Evolutionary conservation across 2,113 vertebrate species (phyloP), one percentile per base, ranked within the genome.

Genomic region (Regulus satrapa): DNA sequence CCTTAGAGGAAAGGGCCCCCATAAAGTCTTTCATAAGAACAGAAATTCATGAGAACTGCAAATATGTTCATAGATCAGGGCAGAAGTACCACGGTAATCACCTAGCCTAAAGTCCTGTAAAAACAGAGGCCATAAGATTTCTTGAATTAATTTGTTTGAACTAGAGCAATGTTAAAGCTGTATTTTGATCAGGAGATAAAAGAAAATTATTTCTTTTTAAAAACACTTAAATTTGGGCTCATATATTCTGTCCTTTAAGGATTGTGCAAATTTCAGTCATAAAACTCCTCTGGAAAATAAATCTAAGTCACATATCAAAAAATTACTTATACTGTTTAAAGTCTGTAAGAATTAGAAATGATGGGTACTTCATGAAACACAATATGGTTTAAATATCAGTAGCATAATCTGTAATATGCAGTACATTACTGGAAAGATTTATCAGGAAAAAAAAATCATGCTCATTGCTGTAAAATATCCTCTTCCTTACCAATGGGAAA

Each of bases 151-250:
- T 93, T 87, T 77, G 38, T 58, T 62, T 90, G 29, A 83, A 90
- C 32, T 58, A 80, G 17, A 83, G 51, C 20, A 92, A 88, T 23
- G 83, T 93, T 83, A 89, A 78, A 94, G 52, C 48, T 82, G 25
- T 76, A 85, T 76, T 95, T 94, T 90, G 88, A 93, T 77, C 34
- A 91, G 45, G 34, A 89, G 26, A 91, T 41, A 89, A 85, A 64
- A 72, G 29, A 74, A 7, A 78, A 78, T 52, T 0, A 88, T 78
- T 71, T 28, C 28, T 76, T 75, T 89, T n/a, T 61, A 20, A 61
- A 64, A 89, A 36, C 71, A 94, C 63, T 64, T 76, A 54, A 40
- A 85, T 85, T 85, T 40, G 72, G 36, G 32, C 40, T 87, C 25
- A 26, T 64, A 41, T 43, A 83, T 62, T 52, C 31, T n/a, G 64